These are phyloP conservation scores for Tylochromis polylepis DNA, from an alignment of 2,113 vertebrate species.

Conservation along the genomic window DNA sequence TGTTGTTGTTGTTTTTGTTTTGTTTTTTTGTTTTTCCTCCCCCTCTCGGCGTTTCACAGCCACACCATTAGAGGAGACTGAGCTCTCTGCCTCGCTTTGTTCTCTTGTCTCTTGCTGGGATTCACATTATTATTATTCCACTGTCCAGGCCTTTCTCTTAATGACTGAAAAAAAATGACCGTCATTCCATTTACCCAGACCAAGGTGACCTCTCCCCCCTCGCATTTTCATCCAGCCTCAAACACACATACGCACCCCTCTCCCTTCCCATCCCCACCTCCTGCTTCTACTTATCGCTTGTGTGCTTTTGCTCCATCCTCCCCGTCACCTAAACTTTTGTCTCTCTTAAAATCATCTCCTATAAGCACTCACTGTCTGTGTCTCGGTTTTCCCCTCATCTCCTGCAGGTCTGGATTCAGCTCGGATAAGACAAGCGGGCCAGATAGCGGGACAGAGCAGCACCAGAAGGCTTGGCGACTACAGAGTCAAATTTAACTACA, in stretches of 20 bases:
- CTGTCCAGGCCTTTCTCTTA: background rate
- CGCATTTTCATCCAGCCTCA: background rate
- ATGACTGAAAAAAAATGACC: conserved; percentile 27
- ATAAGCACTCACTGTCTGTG: background rate
- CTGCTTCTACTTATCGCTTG: background rate
- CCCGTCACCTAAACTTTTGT: background rate
- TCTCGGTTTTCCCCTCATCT: background rate
- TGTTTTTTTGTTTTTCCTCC: background rate
- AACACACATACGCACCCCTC: background rate
- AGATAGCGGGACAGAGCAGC: conserved; percentile 89
- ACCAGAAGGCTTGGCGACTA: conserved; percentile 94
- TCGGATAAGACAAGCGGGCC: conserved; percentile 85
- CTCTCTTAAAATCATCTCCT: background rate
- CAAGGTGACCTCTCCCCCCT: conserved; percentile 20
- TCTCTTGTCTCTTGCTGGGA: background rate
- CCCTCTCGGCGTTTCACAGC: background rate
- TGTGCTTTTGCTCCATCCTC: background rate
- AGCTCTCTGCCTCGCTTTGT: background rate
- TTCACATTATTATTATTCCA: conserved; percentile 14
- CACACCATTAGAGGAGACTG: background rate
- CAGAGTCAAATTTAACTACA: conserved; percentile 90
- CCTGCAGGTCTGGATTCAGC: conserved; percentile 84
- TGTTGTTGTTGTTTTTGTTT: no score
- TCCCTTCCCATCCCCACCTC: background rate
- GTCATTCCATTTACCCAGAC: conserved; percentile 23